Conservation (phyloP, 2,797 vertebrate species). For the Cynopterus sphinx region DNA sequence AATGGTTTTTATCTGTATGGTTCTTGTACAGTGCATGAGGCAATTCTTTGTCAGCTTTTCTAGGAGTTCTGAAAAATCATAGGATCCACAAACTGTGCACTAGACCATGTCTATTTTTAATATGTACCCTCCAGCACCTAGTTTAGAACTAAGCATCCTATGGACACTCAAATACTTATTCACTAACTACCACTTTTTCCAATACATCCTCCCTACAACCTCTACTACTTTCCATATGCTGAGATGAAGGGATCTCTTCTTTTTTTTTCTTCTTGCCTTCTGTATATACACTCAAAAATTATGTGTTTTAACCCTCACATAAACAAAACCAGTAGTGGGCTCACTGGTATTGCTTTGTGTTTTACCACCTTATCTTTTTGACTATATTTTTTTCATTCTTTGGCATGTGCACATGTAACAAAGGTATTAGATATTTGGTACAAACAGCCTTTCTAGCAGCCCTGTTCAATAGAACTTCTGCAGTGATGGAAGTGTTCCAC, state of each 20-base stretch:
- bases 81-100: constrained; percentile 67
- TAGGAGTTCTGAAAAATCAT: constrained; percentile 66
- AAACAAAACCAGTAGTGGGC: not conserved
- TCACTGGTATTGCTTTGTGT: not conserved
- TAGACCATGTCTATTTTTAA: constrained; percentile 74
- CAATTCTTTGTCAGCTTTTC: constrained; percentile 63
- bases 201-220: not conserved
- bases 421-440: not conserved
- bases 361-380: not conserved
- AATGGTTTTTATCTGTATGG: constrained; percentile 64
- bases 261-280: not conserved
- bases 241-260: not conserved
- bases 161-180: constrained; percentile 6
- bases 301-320: not conserved
- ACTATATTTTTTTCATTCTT: not conserved
- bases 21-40: constrained; percentile 53
- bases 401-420: no score
- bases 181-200: constrained; percentile 31
- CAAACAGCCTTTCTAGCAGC: not conserved
- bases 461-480: not conserved
- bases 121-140: constrained; percentile 64
- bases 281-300: not conserved
- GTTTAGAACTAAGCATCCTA: not conserved
- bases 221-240: not conserved
- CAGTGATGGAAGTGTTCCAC: not conserved